phyloP scores from a whole-genome alignment of 2,113 vertebrate genomes.

The Neotragus pygmaeus region DNA sequence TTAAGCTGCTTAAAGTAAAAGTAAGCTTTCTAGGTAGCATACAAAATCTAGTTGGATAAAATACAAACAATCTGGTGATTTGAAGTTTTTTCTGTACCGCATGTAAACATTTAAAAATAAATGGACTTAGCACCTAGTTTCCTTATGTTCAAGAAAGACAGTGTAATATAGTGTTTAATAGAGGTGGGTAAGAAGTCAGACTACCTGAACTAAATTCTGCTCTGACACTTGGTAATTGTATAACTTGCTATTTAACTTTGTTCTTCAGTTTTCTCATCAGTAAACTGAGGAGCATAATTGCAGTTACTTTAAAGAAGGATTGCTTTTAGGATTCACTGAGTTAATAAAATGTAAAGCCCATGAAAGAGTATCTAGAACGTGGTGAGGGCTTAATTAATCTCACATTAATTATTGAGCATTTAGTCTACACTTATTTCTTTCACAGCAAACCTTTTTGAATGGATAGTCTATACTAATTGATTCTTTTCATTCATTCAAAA shows the following conservation, averaged over 20 bases:
- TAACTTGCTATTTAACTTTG: background rate
- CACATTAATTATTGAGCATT: background rate
- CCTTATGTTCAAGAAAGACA: background rate
- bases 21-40: background rate
- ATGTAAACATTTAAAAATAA: slow-evolving; percentile 9
- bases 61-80: background rate
- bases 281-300: background rate
- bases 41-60: background rate
- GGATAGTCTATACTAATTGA: background rate
- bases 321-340: background rate
- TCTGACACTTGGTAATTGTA: background rate
- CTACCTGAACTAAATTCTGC: background rate
- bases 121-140: background rate
- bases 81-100: background rate
- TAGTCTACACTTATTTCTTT: background rate
- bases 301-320: background rate
- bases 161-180: background rate
- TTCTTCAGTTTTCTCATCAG: slow-evolving; percentile 2
- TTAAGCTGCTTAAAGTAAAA: background rate
- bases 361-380: background rate
- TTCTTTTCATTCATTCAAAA: background rate
- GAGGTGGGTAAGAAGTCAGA: background rate
- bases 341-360: background rate
- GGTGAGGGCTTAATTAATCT: background rate
- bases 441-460: background rate